These are phyloP conservation scores for Drosophila setifemur DNA, from an alignment of 1,140 invertebrate genomes.

Conservation along the genomic window DNA sequence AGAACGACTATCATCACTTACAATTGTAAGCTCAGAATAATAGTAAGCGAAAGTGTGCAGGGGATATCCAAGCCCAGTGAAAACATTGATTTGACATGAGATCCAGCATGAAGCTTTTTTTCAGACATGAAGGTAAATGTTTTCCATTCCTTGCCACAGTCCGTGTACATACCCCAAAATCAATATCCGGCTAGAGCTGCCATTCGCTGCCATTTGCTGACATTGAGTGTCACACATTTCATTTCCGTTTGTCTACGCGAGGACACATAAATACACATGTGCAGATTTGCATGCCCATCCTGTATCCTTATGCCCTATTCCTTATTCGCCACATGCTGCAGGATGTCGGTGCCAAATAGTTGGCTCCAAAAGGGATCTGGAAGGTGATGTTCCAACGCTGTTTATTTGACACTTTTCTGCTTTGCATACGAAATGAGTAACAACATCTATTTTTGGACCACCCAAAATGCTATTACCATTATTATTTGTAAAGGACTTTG, in stretches of 20 bases:
- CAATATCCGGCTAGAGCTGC: slow-evolving; percentile 49
- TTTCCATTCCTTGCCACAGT: slow-evolving; percentile 14
- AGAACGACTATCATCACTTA: no score
- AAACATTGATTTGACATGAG: slow-evolving; percentile 25
- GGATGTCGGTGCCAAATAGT: slow-evolving; percentile 31
- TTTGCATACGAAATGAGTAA: slow-evolving; percentile 12
- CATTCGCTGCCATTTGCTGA: slow-evolving; percentile 11
- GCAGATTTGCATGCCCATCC: slow-evolving; percentile 45
- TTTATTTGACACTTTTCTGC: slow-evolving; percentile 23
- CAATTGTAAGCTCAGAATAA: no score
- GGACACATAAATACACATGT: slow-evolving; percentile 5
- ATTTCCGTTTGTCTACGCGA: slow-evolving; percentile 51
- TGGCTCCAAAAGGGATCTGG: not conserved
- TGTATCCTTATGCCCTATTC: not conserved
- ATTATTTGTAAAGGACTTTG: not conserved
- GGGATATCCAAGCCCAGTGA: not conserved
- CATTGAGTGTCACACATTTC: slow-evolving; percentile 61
- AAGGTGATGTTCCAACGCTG: not conserved
- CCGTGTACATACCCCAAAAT: slow-evolving; percentile 40
- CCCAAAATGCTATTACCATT: not conserved
- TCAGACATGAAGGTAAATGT: slow-evolving; percentile 14
- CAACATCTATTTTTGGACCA: not conserved
- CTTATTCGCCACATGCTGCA: slow-evolving; percentile 14
- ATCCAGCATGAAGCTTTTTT: slow-evolving; percentile 5
- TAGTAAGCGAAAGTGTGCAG: not conserved